A percentile compares a stretch with the other conserved stretches of the same genome.
phyloP scores from a whole-genome alignment of 2,797 vertebrate species.

The Antennarius maculatus region DNA sequence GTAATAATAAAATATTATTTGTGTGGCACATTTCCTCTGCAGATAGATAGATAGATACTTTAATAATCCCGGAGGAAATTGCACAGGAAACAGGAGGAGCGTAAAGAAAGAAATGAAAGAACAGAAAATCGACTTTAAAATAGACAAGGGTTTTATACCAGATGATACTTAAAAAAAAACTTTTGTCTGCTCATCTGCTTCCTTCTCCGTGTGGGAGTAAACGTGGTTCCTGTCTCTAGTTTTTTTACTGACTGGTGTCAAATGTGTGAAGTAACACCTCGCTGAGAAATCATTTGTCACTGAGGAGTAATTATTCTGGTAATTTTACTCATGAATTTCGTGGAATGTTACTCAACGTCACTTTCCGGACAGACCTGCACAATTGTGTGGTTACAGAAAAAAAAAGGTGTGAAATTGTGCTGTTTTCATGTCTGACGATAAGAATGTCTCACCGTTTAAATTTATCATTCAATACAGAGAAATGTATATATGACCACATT shows the following conservation, averaged over 20 bases:
- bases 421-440: not conserved
- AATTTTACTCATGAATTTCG: conserved; percentile 38
- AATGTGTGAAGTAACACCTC: conserved; percentile 33
- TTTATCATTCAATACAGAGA: no score
- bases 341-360: conserved; percentile 10
- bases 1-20: no score
- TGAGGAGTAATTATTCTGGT: conserved; percentile 20
- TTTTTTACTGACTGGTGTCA: conserved; percentile 37
- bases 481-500: no score
- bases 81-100: no score
- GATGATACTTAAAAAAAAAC: not conserved
- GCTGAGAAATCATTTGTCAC: conserved; percentile 14
- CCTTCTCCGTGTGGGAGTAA: conserved; percentile 40
- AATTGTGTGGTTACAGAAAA: not conserved
- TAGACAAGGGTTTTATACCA: conserved; percentile 22
- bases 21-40: no score
- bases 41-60: no score
- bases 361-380: conserved; percentile 7
- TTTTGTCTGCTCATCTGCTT: conserved; percentile 38
- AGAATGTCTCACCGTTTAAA: no score
- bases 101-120: no score
- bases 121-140: conserved; percentile 25
- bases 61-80: no score
- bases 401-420: not conserved
- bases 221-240: conserved; percentile 50